A percentile compares a stretch with the other conserved stretches of the same genome.
phyloP scores from a whole-genome alignment of 2,113 vertebrate species.

The Ailuropoda melanoleuca region DNA sequence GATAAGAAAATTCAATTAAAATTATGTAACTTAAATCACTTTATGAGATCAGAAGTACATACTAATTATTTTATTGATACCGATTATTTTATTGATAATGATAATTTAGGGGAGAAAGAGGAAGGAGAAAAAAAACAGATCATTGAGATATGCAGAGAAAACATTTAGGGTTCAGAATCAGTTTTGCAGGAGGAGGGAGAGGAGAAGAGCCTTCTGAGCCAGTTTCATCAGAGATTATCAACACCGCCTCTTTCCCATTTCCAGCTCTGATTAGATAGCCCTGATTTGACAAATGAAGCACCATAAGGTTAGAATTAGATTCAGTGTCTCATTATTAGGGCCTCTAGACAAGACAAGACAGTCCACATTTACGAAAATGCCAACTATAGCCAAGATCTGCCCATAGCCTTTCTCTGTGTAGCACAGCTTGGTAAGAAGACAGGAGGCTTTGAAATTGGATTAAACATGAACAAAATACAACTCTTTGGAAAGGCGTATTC shows the following conservation, averaged over 20 bases:
- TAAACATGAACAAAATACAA: neutral
- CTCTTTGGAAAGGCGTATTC: conserved; percentile 10
- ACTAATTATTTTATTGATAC: neutral
- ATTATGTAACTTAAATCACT: neutral
- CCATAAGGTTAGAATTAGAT: neutral
- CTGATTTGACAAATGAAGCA: neutral
- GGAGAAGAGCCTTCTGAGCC: neutral
- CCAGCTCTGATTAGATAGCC: neutral
- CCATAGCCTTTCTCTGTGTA: neutral
- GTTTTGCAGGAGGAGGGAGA: neutral
- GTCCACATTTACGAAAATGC: neutral
- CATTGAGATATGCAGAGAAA: neutral
- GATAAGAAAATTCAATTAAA: neutral
- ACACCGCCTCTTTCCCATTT: neutral
- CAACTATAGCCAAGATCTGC: neutral
- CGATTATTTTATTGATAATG: neutral
- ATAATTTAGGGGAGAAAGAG: neutral
- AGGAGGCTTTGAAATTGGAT: neutral
- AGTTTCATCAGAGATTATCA: neutral
- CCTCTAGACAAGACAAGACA: neutral
- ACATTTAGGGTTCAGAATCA: neutral
- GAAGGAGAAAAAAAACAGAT: neutral
- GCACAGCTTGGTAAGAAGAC: neutral
- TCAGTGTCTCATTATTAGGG: neutral
- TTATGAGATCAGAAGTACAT: neutral